These are phyloP conservation scores for Nomia melanderi DNA, from an alignment of 1,140 invertebrate genomes.

Conservation along the genomic window DNA sequence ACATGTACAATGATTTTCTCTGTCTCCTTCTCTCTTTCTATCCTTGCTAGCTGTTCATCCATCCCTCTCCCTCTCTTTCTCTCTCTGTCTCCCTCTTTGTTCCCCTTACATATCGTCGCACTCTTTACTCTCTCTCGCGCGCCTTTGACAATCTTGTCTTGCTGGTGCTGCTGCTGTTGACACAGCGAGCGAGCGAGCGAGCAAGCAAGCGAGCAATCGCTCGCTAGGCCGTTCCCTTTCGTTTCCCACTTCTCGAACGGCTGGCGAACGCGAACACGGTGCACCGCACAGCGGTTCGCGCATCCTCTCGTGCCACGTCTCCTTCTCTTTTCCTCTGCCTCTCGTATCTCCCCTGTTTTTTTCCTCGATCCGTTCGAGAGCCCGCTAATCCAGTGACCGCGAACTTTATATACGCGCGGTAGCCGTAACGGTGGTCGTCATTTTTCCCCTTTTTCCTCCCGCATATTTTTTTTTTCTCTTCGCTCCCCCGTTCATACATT, in stretches of 20 bases:
- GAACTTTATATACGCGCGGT: not conserved
- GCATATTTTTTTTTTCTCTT: not conserved
- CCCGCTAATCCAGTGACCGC: conserved; percentile 7
- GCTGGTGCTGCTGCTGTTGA: conserved; percentile 53
- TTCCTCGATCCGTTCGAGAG: conserved; percentile 11
- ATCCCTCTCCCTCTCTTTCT: not conserved
- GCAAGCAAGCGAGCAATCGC: too few species aligned
- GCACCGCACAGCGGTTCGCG: conserved; percentile 54
- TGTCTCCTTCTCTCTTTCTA: conserved; percentile 10
- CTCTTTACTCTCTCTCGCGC: conserved; percentile 7
- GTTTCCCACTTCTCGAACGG: conserved; percentile 54
- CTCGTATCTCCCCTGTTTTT: conserved; percentile 34
- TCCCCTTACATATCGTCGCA: too few species aligned
- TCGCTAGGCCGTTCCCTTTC: conserved; percentile 55
- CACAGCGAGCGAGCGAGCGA: conserved; percentile 25
- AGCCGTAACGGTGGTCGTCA: conserved; percentile 27
- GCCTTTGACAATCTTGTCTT: conserved; percentile 53
- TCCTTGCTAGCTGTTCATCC: not conserved
- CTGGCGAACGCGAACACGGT: conserved; percentile 50
- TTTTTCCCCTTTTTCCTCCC: not conserved
- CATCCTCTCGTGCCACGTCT: conserved; percentile 65
- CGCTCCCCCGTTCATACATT: not conserved
- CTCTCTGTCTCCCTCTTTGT: not conserved
- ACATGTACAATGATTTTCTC: conserved; percentile 18
- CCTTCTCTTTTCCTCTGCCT: conserved; percentile 38